Evolutionary conservation across 2,888 invertebrate genomes (phyloP), one percentile per base, ranked within the genome.

Genomic region (Amiota minor): DNA sequence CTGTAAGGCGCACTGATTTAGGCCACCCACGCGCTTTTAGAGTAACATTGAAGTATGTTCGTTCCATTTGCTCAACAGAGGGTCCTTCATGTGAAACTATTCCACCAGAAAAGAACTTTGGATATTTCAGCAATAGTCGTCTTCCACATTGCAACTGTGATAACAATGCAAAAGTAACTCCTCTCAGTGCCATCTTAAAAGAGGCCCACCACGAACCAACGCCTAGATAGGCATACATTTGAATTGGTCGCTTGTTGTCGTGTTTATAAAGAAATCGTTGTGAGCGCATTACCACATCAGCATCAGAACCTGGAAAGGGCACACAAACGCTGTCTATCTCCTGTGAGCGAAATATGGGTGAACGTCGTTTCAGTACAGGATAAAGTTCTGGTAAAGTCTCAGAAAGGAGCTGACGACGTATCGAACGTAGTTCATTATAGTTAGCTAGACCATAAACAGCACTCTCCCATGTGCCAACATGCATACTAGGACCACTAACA

Each of bases 401-500:
- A 0, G 94, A 92, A 80, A 91, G 96, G 45, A 97, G 87, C 84
- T 95, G 91, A 72, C 91, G 89, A 49, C 97, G 92, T 12, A 98
- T 87, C 0, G 89, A 89, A 6, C 90, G 89, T 72, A 97, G 88
- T 83, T 97, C 94, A 71, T 90, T 80, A 1, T 89, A 84, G 87
- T 94, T 90, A 0, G 93, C 92, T 70, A 98, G 83, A 0, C 96
- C 94, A 87, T 97, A 91, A 8, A 98, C 92, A 0, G 95, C 92
- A 0, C 97, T 97, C 87, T 96, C 94, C 94, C 96, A 98, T 0
- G 98, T 98, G 14, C 95, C 97, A 86, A 93, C 95, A 90, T 98
- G 94, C 56, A 95, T 82, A 8, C 87, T 77, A 0, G 94, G 90
- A 9, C 92, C 92, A 1, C 79, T 75, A 0, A 78, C 74, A 1